These are phyloP conservation scores for Zygogramma bicolorata DNA, from an alignment of 2,888 invertebrate species.

Conservation along the genomic window DNA sequence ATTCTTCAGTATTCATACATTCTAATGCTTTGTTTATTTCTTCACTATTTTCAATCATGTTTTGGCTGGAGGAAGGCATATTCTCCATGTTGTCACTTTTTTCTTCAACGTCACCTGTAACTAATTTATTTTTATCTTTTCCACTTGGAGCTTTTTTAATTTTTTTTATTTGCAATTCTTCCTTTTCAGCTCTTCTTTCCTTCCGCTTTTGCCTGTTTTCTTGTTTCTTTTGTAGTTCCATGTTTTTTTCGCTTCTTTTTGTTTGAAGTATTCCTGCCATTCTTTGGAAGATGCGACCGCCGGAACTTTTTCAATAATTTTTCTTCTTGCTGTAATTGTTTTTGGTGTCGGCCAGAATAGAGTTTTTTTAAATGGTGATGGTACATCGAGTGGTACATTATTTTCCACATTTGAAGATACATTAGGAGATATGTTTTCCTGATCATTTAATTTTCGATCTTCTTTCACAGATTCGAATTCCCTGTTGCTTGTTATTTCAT, in stretches of 20 bases:
- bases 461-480: constrained; percentile 23
- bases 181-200: not conserved
- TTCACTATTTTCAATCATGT: constrained; percentile 19
- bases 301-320: constrained; percentile 12
- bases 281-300: constrained; percentile 28
- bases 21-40: not conserved
- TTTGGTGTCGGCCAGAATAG: constrained; percentile 28
- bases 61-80: not conserved
- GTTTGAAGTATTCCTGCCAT: constrained; percentile 29
- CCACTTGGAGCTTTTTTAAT: constrained; percentile 6
- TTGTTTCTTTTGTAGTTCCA: not conserved
- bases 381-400: constrained; percentile 24
- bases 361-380: constrained; percentile 34
- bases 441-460: constrained; percentile 22
- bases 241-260: constrained; percentile 14
- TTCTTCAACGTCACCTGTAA: constrained; percentile 4
- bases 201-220: not conserved
- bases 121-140: constrained; percentile 8
- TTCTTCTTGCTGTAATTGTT: constrained; percentile 18
- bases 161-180: not conserved
- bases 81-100: not conserved
- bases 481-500: constrained; percentile 17
- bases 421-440: constrained; percentile 21
- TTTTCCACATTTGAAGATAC: constrained; percentile 2
- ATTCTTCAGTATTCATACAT: constrained; percentile 15